Conservation (phyloP, 2,113 vertebrate genomes). For the Agapornis roseicollis region DNA sequence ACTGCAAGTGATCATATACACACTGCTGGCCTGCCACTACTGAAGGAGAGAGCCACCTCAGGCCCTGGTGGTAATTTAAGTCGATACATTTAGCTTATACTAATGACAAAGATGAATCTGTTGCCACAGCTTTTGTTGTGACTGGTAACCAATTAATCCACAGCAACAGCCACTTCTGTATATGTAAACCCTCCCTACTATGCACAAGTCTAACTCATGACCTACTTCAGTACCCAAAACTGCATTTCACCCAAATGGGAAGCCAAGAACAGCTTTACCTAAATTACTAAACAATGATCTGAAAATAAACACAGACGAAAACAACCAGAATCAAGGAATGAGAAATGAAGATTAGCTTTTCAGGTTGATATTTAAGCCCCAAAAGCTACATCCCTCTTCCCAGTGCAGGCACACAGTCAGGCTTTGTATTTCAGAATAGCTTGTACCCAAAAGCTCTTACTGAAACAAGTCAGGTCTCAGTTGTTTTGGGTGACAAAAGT, state of each 20-base stretch:
- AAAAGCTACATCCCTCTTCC: background rate
- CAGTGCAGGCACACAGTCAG: background rate
- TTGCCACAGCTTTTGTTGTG: background rate
- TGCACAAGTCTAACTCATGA: background rate
- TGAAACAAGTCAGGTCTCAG: constrained; percentile 1
- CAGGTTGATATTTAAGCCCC: background rate
- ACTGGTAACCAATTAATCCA: background rate
- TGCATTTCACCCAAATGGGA: background rate
- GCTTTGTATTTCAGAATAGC: background rate
- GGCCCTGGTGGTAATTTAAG: background rate
- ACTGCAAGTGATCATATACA: fast-evolving
- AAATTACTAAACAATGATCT: background rate
- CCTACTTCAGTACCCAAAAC: background rate
- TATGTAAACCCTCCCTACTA: background rate
- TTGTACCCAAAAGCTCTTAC: background rate
- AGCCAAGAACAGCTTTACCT: background rate
- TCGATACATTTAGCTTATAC: background rate
- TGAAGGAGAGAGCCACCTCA: background rate
- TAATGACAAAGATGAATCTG: background rate
- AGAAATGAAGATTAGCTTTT: background rate
- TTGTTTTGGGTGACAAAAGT: constrained; percentile 15
- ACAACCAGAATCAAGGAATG: background rate
- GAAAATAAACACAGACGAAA: background rate
- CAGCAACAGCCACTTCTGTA: background rate
- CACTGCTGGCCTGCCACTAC: background rate